phyloP scores from a whole-genome alignment of 2,113 vertebrate species.

The Corynorhinus townsendii region DNA sequence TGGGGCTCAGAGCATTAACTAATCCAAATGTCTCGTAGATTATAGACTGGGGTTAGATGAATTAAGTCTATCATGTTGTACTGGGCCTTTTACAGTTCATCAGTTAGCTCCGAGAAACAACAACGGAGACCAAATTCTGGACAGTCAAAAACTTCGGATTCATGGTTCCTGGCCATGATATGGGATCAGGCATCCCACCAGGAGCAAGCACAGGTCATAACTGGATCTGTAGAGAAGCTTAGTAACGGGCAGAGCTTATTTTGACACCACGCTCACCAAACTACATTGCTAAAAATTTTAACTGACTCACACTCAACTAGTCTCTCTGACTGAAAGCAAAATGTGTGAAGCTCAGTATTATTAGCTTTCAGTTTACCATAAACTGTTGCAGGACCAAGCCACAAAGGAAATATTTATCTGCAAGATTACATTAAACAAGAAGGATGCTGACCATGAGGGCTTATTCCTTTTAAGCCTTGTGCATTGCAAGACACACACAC shows the following conservation, averaged over 20 bases:
- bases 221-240: background rate
- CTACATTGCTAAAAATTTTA: background rate
- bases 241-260: background rate
- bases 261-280: background rate
- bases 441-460: background rate
- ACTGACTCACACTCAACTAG: background rate
- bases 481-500: background rate
- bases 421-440: background rate
- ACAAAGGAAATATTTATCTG: conserved; percentile 34
- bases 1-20: background rate
- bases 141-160: background rate
- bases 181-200: too few relatives aligned
- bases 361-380: background rate
- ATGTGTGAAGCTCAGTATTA: background rate
- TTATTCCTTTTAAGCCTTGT: conserved; percentile 8
- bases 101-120: background rate
- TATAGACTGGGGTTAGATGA: background rate
- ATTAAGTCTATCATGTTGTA: background rate
- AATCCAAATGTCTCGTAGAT: background rate
- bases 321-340: background rate
- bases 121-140: background rate
- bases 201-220: background rate
- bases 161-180: rapidly evolving
- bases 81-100: background rate
- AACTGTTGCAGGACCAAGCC: background rate